Evolutionary conservation across 2,113 vertebrate genomes (phyloP), one percentile per base, ranked within the genome.

Genomic region (Chroicocephalus ridibundus): DNA sequence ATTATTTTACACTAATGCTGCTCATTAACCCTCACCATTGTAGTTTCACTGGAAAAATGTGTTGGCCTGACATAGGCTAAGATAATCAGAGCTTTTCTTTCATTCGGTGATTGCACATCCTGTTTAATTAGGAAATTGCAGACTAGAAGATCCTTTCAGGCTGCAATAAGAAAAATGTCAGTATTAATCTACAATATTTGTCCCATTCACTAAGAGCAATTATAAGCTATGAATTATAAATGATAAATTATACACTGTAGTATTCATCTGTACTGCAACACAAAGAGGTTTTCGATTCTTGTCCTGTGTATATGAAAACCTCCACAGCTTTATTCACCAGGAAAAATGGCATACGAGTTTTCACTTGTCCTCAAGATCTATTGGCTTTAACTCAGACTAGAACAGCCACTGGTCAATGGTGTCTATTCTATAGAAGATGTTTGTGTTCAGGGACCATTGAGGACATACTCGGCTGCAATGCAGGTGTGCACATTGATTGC

Each of bases 91-190:
- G 58, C 36, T 86, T 95, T 91, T 93, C 75, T 77, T 95, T 95
- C 62, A 77, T 77, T 82, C 71, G 83, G 32, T 94, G 92, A 95
- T 96, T 95, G 85, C 82, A 70, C 79, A 93, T 96, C 82, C 86
- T 86, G 40, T 90, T 96, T 93, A 91, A 97, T 96, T 96, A 92
- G 82, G 62, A 95, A 95, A 96, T 94, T 93, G 77, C 76, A 88
- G 62, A 70, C 71, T 80, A 74, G 92, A 86, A 86, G 62, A 90
- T 96, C 42, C 54, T 95, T 94, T 96, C 79, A 95, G 66, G 34
- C 93, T 74, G 71, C 90, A 90, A 19, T 92, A 82, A 86, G 71
- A 92, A 96, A 86, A 95, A 92, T 77, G 38, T 94, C 55, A 54
- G 34, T 95, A 94, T 93, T 93, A 94, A 90, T 96, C 51, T 93